Percentiles rank a stretch among this genome's conserved stretches.
Conservation (phyloP, 1,140 invertebrate genomes). For the Rhagoletis pomonella region DNA sequence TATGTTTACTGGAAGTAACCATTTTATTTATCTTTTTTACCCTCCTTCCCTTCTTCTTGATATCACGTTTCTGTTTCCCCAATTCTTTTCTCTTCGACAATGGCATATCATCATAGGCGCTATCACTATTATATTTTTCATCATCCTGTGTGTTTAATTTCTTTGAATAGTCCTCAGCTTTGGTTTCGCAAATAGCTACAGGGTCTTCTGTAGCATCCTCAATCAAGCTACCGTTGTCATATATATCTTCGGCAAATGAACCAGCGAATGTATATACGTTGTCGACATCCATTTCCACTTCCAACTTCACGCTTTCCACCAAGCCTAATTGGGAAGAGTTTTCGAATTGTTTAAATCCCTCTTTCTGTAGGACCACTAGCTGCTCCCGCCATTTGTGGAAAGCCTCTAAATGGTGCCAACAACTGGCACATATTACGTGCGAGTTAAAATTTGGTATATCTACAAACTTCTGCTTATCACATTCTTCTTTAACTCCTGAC, state of each 20-base stretch:
- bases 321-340: background rate
- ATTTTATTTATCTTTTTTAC: background rate
- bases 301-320: conserved; percentile 1
- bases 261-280: background rate
- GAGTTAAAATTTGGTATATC: background rate
- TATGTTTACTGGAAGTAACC: background rate
- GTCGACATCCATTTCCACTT: conserved; percentile 22
- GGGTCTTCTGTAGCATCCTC: conserved; percentile 14
- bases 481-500: background rate
- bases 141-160: background rate
- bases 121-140: conserved; percentile 9
- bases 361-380: background rate
- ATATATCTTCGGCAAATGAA: conserved; percentile 6
- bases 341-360: background rate
- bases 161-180: background rate
- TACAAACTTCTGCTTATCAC: background rate
- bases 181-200: background rate
- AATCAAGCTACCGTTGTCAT: background rate
- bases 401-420: conserved; percentile 50
- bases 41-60: background rate
- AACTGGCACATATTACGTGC: conserved; percentile 14
- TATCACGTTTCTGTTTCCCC: background rate
- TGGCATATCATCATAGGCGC: conserved; percentile 52
- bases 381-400: conserved; percentile 43
- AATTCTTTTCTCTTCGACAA: background rate